Evolutionary conservation across 2,888 invertebrate genomes (phyloP).

Genomic region (Phorcus lineatus): DNA sequence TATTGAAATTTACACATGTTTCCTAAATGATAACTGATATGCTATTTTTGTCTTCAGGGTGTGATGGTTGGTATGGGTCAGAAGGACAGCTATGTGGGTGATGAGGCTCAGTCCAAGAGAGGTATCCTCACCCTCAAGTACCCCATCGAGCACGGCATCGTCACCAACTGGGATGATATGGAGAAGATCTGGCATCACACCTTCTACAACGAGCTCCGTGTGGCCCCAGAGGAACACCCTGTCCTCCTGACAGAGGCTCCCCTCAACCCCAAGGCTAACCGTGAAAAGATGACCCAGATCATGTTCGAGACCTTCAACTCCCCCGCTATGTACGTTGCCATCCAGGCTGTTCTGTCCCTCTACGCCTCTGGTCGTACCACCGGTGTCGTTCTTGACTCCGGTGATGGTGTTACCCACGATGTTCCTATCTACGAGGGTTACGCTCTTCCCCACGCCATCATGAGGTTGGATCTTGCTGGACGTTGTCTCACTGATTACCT

Average conservation of each 20-base stretch:
- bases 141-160: conserved; percentile 73
- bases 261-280: conserved; percentile 90
- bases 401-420: conserved; percentile 95
- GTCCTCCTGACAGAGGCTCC: conserved; percentile 91
- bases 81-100: conserved; percentile 70
- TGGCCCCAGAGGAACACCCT: conserved; percentile 86
- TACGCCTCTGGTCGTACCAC: conserved; percentile 97
- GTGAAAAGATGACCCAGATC: conserved; percentile 87
- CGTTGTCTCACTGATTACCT: conserved; percentile 65
- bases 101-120: conserved; percentile 70
- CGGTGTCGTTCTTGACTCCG: conserved; percentile 95
- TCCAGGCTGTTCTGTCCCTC: conserved; percentile 94
- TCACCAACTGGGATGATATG: conserved; percentile 74
- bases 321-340: conserved; percentile 95
- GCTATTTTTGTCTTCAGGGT: conserved; percentile 36
- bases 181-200: conserved; percentile 75
- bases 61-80: conserved; percentile 67
- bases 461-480: conserved; percentile 61
- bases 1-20: no score
- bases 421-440: conserved; percentile 81
- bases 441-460: conserved; percentile 63
- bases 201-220: conserved; percentile 72
- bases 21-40: no score
- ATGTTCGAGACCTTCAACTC: conserved; percentile 86
- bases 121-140: conserved; percentile 71